A percentile compares a stretch with the other conserved stretches of the same genome.
Conservation (phyloP, 2,888 invertebrate genomes). For the Parnassius mnemosyne region DNA sequence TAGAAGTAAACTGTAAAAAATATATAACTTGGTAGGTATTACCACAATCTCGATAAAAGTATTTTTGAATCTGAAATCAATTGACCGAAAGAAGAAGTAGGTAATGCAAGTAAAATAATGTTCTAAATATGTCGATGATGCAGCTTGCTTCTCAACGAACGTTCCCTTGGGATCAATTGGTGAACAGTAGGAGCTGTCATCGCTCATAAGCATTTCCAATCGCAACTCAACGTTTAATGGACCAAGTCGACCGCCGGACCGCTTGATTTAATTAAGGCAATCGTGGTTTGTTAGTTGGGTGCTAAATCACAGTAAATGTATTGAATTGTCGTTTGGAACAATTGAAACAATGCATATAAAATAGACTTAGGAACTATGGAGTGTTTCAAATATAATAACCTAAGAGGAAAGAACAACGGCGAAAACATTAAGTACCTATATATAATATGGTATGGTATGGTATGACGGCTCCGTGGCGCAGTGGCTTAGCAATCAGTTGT, state of each 20-base stretch:
- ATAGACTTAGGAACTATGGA: too few relatives aligned
- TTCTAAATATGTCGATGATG: not conserved
- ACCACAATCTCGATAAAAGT: too few relatives aligned
- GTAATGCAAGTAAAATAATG: not conserved
- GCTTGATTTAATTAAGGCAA: slow-evolving; percentile 73
- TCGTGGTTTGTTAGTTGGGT: slow-evolving; percentile 29
- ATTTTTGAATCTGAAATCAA: too few relatives aligned
- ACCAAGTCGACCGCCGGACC: slow-evolving; percentile 39
- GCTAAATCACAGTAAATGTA: slow-evolving; percentile 20
- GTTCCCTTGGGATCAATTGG: slow-evolving; percentile 60
- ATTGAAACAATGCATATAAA: slow-evolving; percentile 6
- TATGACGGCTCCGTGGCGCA: too few relatives aligned
- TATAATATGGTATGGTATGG: too few relatives aligned
- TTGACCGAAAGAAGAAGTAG: too few relatives aligned
- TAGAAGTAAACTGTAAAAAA: too few relatives aligned
- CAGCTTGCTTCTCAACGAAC: slow-evolving; percentile 29
- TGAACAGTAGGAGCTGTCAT: slow-evolving; percentile 38
- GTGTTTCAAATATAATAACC: too few relatives aligned
- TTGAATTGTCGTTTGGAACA: slow-evolving; percentile 11
- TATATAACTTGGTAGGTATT: too few relatives aligned
- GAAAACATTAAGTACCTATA: too few relatives aligned
- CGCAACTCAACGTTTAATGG: slow-evolving; percentile 10
- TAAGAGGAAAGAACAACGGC: too few relatives aligned
- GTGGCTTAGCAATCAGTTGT: too few relatives aligned
- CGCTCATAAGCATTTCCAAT: slow-evolving; percentile 33